A percentile compares a stretch with the other conserved stretches of the same genome.
Evolutionary conservation across 2,113 vertebrate species (phyloP).

Genomic region (Sinocyclocheilus anophthalmus): DNA sequence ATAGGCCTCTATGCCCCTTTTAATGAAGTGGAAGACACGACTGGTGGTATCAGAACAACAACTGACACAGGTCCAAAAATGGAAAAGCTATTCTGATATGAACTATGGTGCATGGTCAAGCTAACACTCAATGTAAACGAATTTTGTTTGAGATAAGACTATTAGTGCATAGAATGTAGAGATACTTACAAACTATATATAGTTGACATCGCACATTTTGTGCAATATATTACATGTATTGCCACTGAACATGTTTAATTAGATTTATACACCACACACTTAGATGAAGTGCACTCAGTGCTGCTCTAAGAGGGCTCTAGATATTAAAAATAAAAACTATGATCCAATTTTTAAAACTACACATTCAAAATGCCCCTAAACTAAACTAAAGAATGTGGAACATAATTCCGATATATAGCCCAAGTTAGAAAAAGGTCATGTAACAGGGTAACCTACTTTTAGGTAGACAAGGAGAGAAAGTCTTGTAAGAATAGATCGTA

Average conservation of each 20-base stretch:
- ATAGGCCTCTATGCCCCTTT: conserved; percentile 63
- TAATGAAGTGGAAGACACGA: conserved; percentile 36
- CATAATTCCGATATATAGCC: conserved; percentile 42
- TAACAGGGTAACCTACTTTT: conserved; percentile 59
- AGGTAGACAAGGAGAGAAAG: conserved; percentile 41
- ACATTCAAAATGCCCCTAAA: conserved; percentile 22
- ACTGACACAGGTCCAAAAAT: conserved; percentile 77
- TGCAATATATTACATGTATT: not conserved
- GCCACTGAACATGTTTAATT: not conserved
- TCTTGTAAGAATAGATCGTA: conserved; percentile 25
- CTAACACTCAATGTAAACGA: conserved; percentile 18
- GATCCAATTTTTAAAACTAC: conserved; percentile 50
- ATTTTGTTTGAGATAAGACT: not conserved
- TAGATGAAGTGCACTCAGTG: not conserved
- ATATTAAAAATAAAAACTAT: conserved; percentile 14
- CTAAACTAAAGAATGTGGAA: conserved; percentile 47
- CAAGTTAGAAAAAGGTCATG: conserved; percentile 46
- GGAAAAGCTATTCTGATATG: conserved; percentile 82
- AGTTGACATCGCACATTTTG: not conserved
- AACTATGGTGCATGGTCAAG: conserved; percentile 58
- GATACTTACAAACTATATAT: not conserved
- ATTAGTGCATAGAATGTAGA: not conserved
- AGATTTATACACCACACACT: not conserved
- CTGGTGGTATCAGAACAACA: conserved; percentile 70
- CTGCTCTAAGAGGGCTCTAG: not conserved